These are phyloP conservation scores for Bruchidius siliquastri DNA, from an alignment of 2,888 invertebrate species.

Conservation along the genomic window DNA sequence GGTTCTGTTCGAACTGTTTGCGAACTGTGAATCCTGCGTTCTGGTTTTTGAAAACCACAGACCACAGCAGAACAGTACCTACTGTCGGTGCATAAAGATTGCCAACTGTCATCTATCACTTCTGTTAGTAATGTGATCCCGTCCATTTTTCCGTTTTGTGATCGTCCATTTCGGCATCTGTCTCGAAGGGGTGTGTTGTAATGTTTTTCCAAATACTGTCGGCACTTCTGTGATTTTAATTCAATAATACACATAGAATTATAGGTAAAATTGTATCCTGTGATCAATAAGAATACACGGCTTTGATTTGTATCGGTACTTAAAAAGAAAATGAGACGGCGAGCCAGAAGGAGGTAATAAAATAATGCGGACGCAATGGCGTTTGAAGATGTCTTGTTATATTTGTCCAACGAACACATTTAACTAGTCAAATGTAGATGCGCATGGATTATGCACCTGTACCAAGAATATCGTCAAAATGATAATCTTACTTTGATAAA, in stretches of 20 bases:
- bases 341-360: background rate
- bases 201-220: background rate
- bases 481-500: too few species aligned
- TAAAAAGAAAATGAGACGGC: background rate
- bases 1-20: too few species aligned
- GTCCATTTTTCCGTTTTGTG: background rate
- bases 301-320: background rate
- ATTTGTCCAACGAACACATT: background rate
- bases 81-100: too few species aligned
- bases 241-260: background rate
- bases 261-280: background rate
- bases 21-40: too few species aligned
- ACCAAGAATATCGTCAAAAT: background rate
- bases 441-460: background rate
- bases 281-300: background rate
- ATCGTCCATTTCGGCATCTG: background rate
- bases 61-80: too few species aligned
- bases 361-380: background rate
- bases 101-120: background rate
- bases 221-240: background rate
- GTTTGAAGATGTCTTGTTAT: background rate
- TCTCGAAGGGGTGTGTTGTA: background rate
- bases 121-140: too few species aligned
- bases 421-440: too few species aligned
- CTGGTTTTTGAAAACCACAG: too few species aligned